These are phyloP conservation scores for Cosmia pyralina DNA, from an alignment of 2,888 invertebrate species.

Conservation along the genomic window DNA sequence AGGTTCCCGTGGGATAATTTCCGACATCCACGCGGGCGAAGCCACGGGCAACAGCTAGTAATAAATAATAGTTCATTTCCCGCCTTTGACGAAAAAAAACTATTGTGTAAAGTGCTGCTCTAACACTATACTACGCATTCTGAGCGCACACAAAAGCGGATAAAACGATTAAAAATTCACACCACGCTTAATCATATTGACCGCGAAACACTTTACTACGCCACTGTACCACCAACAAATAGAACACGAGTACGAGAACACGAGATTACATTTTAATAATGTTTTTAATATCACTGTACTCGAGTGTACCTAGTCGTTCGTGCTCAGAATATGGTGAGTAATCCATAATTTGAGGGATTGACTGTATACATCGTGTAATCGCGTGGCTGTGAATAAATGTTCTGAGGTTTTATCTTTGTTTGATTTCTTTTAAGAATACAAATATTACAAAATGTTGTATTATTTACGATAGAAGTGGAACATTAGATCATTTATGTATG, in stretches of 20 bases:
- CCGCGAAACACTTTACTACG: constrained; percentile 62
- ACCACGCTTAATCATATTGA: constrained; percentile 51
- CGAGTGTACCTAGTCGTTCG: constrained; percentile 48
- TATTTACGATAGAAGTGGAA: neutral
- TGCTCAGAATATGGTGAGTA: constrained; percentile 47
- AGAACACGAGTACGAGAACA: constrained; percentile 55
- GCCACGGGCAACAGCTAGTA: too few relatives aligned
- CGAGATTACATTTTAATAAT: constrained; percentile 72
- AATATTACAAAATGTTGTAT: neutral
- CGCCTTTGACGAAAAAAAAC: neutral
- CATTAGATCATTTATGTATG: neutral
- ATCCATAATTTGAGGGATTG: constrained; percentile 43
- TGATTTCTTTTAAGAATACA: constrained; percentile 9
- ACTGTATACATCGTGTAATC: constrained; percentile 32
- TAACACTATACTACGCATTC: constrained; percentile 8
- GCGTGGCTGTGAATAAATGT: constrained; percentile 35
- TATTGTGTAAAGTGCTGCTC: neutral
- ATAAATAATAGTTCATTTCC: too few relatives aligned
- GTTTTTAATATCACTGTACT: constrained; percentile 70
- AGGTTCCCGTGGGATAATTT: too few relatives aligned
- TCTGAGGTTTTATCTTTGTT: neutral
- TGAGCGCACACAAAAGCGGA: constrained; percentile 8
- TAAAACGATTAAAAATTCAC: constrained; percentile 47
- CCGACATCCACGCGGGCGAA: too few relatives aligned
- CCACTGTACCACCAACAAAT: constrained; percentile 65